Evolutionary conservation across 53 echinoderm and acorn worm genomes (phyloP), one percentile per base, ranked within the genome.

Genomic region (Paracentrotus lividus): DNA sequence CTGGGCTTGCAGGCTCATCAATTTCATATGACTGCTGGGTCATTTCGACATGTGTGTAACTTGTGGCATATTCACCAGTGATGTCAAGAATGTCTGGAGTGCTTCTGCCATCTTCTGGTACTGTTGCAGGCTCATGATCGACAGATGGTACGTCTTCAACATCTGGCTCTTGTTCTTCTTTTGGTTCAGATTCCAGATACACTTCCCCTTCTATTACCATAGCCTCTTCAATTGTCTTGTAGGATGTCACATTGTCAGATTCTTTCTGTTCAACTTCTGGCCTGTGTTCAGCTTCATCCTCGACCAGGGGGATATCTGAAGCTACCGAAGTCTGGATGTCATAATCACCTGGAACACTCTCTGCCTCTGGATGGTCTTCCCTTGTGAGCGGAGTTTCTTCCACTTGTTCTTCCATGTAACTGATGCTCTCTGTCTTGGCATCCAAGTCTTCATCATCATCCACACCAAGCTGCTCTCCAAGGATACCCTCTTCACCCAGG

Each of bases 31-130:
- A 32, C 7, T 85, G 88, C 8, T n/a, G 56, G 9, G n/a, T 59
- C 59, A 77, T 76, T 24, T 94, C 64, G 31, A 77, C 40, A 24
- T 77, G 78, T 40, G 27, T 40, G 27, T 86, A 69, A 26, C 54
- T 88, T 36, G 77, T 89, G 13, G 94, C 88, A 89, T 89, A 84
- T 36, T 90, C 84, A 20, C 90, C 96, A 68, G 94, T 94, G 20
- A 96, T 94, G 81, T 96, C 96, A 23, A 89, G 51, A 47, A 96
- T 96, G 32, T 98, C 98, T 85, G 98, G 98, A 57, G 98, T 98
- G 86, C 87, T 92, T 61, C 95, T 96, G 2, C 96, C 91, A 51
- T 97, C 98, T 65, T 94, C 96, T 24, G n/a, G 67, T 13, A 58
- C 47, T 31, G 29, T 14, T 27, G 31, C 84, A 42, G 54, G 29